Evolutionary conservation across 2,113 vertebrate genomes (phyloP).

Genomic region (Chroicocephalus ridibundus): DNA sequence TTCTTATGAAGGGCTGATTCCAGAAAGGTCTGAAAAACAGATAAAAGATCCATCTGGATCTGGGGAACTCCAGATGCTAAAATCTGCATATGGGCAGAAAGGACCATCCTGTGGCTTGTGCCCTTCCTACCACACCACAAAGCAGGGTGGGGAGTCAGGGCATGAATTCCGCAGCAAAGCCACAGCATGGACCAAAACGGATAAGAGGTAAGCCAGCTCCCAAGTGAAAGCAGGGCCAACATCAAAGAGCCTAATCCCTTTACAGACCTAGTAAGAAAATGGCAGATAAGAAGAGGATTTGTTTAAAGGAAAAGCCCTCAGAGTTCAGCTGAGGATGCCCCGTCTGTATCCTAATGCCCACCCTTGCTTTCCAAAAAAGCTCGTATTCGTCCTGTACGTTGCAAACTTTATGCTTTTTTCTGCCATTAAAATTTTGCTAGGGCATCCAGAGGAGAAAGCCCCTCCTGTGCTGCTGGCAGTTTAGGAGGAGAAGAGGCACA

Average conservation of each 20-base stretch:
- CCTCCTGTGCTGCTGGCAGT: neutral
- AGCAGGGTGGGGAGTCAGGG: neutral
- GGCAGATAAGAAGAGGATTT: neutral
- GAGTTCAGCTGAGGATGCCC: neutral
- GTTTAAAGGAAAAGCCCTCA: neutral
- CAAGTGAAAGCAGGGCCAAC: neutral
- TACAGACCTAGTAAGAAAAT: neutral
- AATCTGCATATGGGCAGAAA: accelerated
- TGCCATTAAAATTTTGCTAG: neutral
- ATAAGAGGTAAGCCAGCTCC: neutral
- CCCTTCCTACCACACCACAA: neutral
- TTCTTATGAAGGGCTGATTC: neutral
- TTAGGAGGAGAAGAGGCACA: neutral
- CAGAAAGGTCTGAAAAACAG: neutral
- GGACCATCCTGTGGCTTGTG: neutral
- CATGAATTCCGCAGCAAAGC: neutral
- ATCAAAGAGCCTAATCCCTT: conserved; percentile 8
- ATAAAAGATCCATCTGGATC: neutral
- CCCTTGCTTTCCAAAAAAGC: neutral
- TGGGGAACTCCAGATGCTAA: neutral
- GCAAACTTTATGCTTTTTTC: neutral
- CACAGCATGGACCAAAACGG: neutral
- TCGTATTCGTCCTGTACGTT: neutral
- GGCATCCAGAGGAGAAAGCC: conserved; percentile 21
- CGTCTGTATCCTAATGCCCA: neutral